Evolutionary conservation across 2,113 vertebrate species (phyloP).

Genomic region (Meriones unguiculatus): DNA sequence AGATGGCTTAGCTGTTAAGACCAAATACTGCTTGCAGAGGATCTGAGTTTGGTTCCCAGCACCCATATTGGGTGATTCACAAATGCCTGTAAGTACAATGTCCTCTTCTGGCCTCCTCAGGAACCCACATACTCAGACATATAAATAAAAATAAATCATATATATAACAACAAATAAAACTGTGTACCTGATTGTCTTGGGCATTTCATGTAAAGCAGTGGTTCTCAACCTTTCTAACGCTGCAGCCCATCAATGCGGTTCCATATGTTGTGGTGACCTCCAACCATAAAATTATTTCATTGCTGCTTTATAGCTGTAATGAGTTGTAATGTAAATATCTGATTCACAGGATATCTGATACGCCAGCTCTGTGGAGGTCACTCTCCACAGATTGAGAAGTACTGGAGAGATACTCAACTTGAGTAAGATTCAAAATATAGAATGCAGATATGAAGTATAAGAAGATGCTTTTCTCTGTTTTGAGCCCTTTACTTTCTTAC

Average conservation of each 20-base stretch:
- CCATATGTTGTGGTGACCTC: not conserved
- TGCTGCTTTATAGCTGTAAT: not conserved
- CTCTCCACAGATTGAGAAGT: not conserved
- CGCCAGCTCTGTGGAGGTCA: not conserved
- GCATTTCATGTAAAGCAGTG: not conserved
- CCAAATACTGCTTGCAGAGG: not conserved
- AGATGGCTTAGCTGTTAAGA: not conserved
- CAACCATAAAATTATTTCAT: not conserved
- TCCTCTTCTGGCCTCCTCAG: not conserved
- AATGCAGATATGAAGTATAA: not conserved
- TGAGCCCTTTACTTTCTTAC: conserved; percentile 21
- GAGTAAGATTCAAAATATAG: conserved; percentile 26
- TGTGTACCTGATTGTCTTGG: not conserved
- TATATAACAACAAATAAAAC: not conserved
- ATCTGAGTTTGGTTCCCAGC: not conserved
- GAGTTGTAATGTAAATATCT: not conserved
- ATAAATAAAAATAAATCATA: not conserved
- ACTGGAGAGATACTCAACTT: not conserved
- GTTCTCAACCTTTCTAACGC: not conserved
- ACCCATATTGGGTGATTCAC: not conserved
- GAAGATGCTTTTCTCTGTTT: not conserved
- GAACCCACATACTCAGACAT: not conserved
- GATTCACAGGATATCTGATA: too few species aligned
- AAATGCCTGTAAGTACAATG: too few species aligned
- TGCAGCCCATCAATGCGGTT: not conserved